phyloP scores from a whole-genome alignment of 2,888 invertebrate species.

The Epinotia demarniana region DNA sequence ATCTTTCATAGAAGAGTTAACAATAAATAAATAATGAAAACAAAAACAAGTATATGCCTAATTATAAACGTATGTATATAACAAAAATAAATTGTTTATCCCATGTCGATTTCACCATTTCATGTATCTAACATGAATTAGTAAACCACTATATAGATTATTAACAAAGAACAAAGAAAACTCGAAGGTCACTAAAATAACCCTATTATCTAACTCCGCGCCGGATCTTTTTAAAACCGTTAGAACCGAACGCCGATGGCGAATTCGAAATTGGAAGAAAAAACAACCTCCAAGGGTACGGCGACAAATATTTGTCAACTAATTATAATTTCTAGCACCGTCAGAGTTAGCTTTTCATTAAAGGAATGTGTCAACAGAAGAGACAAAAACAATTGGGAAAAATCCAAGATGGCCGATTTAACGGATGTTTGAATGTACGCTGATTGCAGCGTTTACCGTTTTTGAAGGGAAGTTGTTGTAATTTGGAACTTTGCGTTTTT shows the following conservation, averaged over 20 bases:
- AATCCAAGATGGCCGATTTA: slow-evolving; percentile 32
- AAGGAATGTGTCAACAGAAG: slow-evolving; percentile 49
- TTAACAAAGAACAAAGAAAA: not conserved
- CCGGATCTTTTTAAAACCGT: slow-evolving; percentile 7
- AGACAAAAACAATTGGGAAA: slow-evolving; percentile 37
- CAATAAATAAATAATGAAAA: too few species aligned
- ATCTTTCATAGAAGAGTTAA: too few species aligned
- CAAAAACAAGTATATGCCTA: too few species aligned
- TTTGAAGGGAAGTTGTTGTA: not conserved
- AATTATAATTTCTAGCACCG: slow-evolving; percentile 45
- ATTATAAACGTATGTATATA: too few species aligned
- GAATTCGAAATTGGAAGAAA: slow-evolving; percentile 37
- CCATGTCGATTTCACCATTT: too few species aligned
- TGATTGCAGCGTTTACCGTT: not conserved
- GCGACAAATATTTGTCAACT: slow-evolving; percentile 46
- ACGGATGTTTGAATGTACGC: slow-evolving; percentile 9
- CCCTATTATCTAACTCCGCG: not conserved
- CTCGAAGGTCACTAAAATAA: not conserved
- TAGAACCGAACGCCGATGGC: slow-evolving; percentile 12
- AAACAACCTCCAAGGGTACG: slow-evolving; percentile 29
- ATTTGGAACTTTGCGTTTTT: not conserved
- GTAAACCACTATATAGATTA: too few species aligned
- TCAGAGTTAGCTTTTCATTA: slow-evolving; percentile 53
- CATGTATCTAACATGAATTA: too few species aligned
- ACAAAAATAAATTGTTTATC: too few species aligned